Evolutionary conservation across 2,888 invertebrate species (phyloP).

Genomic region (Coecobrya sp.): DNA sequence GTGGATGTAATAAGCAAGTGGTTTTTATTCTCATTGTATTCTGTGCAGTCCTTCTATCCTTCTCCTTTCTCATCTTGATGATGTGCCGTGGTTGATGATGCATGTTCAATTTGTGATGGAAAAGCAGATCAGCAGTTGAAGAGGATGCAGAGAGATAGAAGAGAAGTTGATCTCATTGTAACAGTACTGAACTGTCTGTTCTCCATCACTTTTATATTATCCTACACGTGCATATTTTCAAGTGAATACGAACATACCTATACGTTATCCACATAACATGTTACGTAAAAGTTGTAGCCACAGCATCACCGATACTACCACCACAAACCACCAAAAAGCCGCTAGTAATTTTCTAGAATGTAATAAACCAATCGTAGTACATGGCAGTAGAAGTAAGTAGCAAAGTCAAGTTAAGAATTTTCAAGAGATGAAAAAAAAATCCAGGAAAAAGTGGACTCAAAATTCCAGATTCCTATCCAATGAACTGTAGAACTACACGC

Average conservation of each 20-base stretch:
- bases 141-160: not conserved
- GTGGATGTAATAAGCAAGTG: constrained; percentile 42
- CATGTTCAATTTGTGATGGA: constrained; percentile 78
- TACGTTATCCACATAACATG: too few species aligned
- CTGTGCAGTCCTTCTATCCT: not conserved
- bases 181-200: constrained; percentile 50
- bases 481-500: constrained; percentile 65
- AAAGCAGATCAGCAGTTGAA: constrained; percentile 47
- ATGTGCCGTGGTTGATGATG: constrained; percentile 74
- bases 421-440: constrained; percentile 27
- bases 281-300: constrained; percentile 1
- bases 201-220: constrained; percentile 1
- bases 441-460: constrained; percentile 70
- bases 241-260: not conserved
- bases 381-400: not conserved
- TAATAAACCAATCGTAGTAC: not conserved
- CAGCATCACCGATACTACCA: not conserved
- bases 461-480: constrained; percentile 79
- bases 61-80: constrained; percentile 66
- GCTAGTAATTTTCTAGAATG: not conserved
- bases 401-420: constrained; percentile 21
- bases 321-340: not conserved
- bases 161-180: constrained; percentile 11
- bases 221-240: not conserved
- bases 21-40: constrained; percentile 48